phyloP scores from a whole-genome alignment of 1,140 invertebrate species.

The Andricus grossulariae region DNA sequence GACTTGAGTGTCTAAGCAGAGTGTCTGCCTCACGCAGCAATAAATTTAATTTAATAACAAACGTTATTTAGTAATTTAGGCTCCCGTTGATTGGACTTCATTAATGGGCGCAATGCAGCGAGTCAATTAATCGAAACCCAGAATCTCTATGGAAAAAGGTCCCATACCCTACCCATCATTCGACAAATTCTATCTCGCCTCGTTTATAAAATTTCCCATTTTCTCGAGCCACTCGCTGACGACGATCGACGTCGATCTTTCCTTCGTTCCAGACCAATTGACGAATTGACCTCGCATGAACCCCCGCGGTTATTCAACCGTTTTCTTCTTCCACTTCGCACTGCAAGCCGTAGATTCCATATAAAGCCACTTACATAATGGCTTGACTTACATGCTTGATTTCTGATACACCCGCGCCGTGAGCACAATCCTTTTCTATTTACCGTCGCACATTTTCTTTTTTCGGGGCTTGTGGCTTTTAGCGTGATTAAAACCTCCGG shows the following conservation, averaged over 20 bases:
- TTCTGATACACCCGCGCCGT: neutral
- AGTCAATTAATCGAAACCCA: conserved; percentile 29
- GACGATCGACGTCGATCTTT: conserved; percentile 24
- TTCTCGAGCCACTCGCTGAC: conserved; percentile 6
- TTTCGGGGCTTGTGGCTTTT: neutral
- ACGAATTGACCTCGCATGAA: conserved; percentile 46
- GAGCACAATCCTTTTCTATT: neutral
- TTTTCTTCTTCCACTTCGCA: conserved; percentile 27
- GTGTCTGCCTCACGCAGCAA: neutral
- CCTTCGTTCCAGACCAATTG: conserved; percentile 52
- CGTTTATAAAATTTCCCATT: conserved; percentile 17
- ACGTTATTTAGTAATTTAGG: neutral
- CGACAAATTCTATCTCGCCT: conserved; percentile 33
- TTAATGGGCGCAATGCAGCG: conserved; percentile 18
- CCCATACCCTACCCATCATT: neutral
- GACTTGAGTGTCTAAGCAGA: neutral
- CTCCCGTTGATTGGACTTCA: conserved; percentile 28
- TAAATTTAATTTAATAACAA: conserved; percentile 1
- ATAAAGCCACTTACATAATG: conserved; percentile 18
- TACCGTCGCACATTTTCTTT: neutral
- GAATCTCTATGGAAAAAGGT: neutral
- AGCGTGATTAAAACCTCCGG: too few species aligned
- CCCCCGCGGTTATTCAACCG: conserved; percentile 21
- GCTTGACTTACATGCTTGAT: conserved; percentile 7
- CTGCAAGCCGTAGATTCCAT: conserved; percentile 1